Evolutionary conservation across 2,113 vertebrate species (phyloP).

Genomic region (Paramisgurnus dabryanus): DNA sequence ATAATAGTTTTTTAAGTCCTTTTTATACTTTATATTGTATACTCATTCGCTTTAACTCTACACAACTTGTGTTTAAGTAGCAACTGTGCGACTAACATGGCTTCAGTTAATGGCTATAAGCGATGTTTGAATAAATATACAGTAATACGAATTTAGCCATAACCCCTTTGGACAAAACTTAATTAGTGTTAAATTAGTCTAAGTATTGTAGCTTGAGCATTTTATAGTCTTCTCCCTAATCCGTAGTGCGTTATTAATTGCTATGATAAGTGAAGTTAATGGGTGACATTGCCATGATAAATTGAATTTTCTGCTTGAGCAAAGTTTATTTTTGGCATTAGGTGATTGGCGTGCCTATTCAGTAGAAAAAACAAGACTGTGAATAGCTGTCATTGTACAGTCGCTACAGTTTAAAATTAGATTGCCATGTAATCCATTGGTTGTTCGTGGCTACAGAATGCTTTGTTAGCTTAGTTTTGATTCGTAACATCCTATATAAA

Average conservation of each 20-base stretch:
- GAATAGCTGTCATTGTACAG: slow-evolving; percentile 27
- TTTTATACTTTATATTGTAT: slow-evolving; percentile 3
- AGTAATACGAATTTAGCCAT: background rate
- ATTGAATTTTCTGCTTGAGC: background rate
- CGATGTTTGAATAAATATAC: slow-evolving; percentile 5
- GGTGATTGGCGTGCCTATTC: background rate
- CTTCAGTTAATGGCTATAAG: background rate
- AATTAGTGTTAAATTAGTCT: too few relatives aligned
- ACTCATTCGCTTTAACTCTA: background rate
- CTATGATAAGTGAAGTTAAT: background rate
- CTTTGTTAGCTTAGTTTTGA: slow-evolving; percentile 20
- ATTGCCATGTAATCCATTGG: slow-evolving; percentile 24
- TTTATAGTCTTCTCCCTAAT: background rate
- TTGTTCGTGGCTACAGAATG: slow-evolving; percentile 21
- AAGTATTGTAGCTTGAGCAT: background rate
- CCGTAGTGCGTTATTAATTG: background rate
- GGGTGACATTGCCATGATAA: background rate
- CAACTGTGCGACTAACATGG: background rate
- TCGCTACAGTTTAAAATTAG: slow-evolving; percentile 15
- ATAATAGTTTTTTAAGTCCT: background rate
- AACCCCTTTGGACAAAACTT: too few relatives aligned
- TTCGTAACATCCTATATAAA: slow-evolving; percentile 4
- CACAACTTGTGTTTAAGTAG: slow-evolving; percentile 6
- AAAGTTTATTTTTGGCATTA: background rate
- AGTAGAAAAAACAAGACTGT: slow-evolving; percentile 1